These are phyloP conservation scores for Nephrotoma guestfalica DNA, from an alignment of 2,888 invertebrate species.

Conservation along the genomic window DNA sequence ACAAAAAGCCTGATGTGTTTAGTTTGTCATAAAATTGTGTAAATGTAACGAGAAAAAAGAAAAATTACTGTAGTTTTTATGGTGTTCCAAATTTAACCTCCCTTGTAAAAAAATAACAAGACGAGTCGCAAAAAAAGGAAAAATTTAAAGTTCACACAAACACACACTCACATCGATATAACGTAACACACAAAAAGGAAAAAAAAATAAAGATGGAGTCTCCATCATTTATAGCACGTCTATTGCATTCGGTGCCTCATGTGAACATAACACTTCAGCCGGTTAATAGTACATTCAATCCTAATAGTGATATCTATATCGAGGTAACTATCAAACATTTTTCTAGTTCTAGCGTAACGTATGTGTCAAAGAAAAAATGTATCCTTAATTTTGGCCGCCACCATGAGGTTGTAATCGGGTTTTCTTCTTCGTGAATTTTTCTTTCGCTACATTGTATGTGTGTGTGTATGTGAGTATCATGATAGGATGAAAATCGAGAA, in stretches of 20 bases:
- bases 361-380: neutral
- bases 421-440: neutral
- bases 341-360: neutral
- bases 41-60: neutral
- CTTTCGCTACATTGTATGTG: neutral
- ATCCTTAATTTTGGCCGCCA: neutral
- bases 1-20: neutral
- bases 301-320: slow-evolving; percentile 63
- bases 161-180: neutral
- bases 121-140: neutral
- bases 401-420: neutral
- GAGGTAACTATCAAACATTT: slow-evolving; percentile 42
- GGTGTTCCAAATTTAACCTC: neutral
- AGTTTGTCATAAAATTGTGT: neutral
- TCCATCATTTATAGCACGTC: slow-evolving; percentile 59
- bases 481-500: neutral
- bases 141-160: neutral
- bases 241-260: slow-evolving; percentile 73
- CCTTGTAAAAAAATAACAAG: neutral
- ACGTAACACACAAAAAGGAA: neutral
- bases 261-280: slow-evolving; percentile 68
- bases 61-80: neutral
- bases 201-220: slow-evolving; percentile 28
- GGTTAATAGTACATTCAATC: slow-evolving; percentile 75
- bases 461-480: neutral